Conservation (phyloP, 2,888 invertebrate genomes). For the Athrips mouffetella region DNA sequence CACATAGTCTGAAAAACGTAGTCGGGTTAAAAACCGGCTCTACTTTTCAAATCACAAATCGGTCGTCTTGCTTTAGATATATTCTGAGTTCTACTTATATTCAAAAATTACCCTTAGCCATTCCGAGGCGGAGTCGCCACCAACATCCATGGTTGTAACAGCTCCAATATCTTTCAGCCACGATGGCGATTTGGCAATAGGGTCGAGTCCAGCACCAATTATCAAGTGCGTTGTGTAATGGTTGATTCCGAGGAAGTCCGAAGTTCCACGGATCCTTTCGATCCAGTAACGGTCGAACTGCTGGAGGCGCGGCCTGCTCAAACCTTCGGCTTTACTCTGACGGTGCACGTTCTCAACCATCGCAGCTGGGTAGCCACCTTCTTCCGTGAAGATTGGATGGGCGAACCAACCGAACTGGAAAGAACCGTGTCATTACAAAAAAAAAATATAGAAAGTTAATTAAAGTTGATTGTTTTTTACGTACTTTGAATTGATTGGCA, state of each 20-base stretch:
- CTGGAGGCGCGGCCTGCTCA: conserved; percentile 58
- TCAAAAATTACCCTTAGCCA: conserved; percentile 66
- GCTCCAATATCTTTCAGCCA: conserved; percentile 74
- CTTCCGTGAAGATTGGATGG: conserved; percentile 69
- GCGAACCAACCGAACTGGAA: conserved; percentile 76
- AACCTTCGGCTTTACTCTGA: conserved; percentile 62
- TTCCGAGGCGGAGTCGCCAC: conserved; percentile 67
- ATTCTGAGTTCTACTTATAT: too few relatives aligned
- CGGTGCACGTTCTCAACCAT: conserved; percentile 68
- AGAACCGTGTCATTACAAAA: background rate
- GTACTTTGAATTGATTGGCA: conserved; percentile 73
- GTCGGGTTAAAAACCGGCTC: too few relatives aligned
- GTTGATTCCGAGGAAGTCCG: conserved; percentile 72
- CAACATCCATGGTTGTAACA: conserved; percentile 63
- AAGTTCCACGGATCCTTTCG: conserved; percentile 66
- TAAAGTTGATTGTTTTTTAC: too few relatives aligned
- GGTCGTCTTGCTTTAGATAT: too few relatives aligned
- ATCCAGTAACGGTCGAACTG: conserved; percentile 70
- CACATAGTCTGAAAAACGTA: too few relatives aligned
- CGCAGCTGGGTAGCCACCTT: conserved; percentile 69
- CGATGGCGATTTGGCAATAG: conserved; percentile 63
- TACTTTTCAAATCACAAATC: too few relatives aligned
- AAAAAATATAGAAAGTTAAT: too few relatives aligned
- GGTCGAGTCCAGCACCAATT: conserved; percentile 62
- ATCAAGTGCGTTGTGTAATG: conserved; percentile 72